A percentile compares a stretch with the other conserved stretches of the same genome.
Evolutionary conservation across 2,888 invertebrate genomes (phyloP).

Genomic region (Papilio gigon): DNA sequence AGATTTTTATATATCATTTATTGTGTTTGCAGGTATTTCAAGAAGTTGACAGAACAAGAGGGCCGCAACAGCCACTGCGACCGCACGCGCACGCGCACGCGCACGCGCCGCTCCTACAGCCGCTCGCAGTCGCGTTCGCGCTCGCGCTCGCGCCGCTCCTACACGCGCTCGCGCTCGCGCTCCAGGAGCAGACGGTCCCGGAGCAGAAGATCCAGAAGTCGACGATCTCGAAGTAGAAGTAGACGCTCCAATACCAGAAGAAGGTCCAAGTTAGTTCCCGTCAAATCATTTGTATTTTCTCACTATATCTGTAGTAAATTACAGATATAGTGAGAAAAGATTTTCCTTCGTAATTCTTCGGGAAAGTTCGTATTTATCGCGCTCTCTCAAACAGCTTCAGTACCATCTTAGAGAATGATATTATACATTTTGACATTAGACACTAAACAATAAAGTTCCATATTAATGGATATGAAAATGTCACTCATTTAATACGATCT

Average conservation of each 20-base stretch:
- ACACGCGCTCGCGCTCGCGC: slow-evolving; percentile 52
- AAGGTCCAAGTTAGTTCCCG: slow-evolving; percentile 43
- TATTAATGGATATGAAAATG: too few species aligned
- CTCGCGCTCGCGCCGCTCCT: slow-evolving; percentile 55
- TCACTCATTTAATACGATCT: too few species aligned
- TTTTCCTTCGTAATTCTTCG: too few species aligned
- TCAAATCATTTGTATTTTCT: too few species aligned
- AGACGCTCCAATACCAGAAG: slow-evolving; percentile 52
- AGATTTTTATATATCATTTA: too few species aligned
- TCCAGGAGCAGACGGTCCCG: slow-evolving; percentile 55
- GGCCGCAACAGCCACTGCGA: slow-evolving; percentile 77
- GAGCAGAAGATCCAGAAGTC: slow-evolving; percentile 55
- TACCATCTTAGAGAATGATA: too few species aligned
- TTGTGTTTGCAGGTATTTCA: slow-evolving; percentile 80
- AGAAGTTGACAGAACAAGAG: slow-evolving; percentile 82
- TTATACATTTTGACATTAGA: too few species aligned
- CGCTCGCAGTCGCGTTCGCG: slow-evolving; percentile 53
- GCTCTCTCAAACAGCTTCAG: too few species aligned
- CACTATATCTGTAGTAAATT: too few species aligned
- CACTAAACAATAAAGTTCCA: too few species aligned
- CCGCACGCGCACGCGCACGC: slow-evolving; percentile 56
- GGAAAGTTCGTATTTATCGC: too few species aligned
- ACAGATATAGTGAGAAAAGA: too few species aligned
- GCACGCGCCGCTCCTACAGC: slow-evolving; percentile 56
- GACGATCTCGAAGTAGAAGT: slow-evolving; percentile 60